phyloP scores from a whole-genome alignment of 2,797 vertebrate genomes.

The Sylvilagus floridanus region DNA sequence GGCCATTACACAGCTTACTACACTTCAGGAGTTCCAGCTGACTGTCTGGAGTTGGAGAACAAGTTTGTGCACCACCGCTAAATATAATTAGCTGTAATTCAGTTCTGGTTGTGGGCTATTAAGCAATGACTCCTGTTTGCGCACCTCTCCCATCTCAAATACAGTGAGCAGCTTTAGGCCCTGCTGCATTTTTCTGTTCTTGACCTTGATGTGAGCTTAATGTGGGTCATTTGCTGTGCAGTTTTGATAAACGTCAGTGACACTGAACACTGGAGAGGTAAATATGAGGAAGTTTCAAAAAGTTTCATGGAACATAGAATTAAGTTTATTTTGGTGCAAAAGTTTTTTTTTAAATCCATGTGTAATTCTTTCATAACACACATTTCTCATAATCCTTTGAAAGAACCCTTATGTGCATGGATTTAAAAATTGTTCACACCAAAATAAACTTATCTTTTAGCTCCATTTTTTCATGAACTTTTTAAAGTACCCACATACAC shows the following conservation, averaged over 20 bases:
- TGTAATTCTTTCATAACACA: too few relatives aligned
- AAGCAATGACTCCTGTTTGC: constrained; percentile 42
- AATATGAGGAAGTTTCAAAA: neutral
- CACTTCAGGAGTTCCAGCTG: constrained; percentile 48
- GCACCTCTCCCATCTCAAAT: neutral
- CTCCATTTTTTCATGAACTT: too few relatives aligned
- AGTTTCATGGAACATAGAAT: too few relatives aligned
- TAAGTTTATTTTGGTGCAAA: too few relatives aligned
- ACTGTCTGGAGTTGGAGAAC: constrained; percentile 43
- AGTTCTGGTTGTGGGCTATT: constrained; percentile 34
- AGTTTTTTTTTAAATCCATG: too few relatives aligned
- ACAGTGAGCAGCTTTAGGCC: neutral
- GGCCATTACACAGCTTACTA: constrained; percentile 9
- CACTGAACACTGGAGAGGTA: neutral
- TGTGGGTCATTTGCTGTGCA: neutral
- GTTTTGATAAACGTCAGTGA: constrained; percentile 29
- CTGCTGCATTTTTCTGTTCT: constrained; percentile 1
- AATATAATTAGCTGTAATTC: constrained; percentile 66
- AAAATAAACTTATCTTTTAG: too few relatives aligned
- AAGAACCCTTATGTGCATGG: too few relatives aligned
- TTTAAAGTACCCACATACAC: neutral
- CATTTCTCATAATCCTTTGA: too few relatives aligned
- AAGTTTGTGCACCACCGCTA: neutral
- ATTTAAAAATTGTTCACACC: too few relatives aligned
- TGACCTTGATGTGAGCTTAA: neutral